phyloP scores from a whole-genome alignment of 2,888 invertebrate species.

The Drosophila neonasuta region DNA sequence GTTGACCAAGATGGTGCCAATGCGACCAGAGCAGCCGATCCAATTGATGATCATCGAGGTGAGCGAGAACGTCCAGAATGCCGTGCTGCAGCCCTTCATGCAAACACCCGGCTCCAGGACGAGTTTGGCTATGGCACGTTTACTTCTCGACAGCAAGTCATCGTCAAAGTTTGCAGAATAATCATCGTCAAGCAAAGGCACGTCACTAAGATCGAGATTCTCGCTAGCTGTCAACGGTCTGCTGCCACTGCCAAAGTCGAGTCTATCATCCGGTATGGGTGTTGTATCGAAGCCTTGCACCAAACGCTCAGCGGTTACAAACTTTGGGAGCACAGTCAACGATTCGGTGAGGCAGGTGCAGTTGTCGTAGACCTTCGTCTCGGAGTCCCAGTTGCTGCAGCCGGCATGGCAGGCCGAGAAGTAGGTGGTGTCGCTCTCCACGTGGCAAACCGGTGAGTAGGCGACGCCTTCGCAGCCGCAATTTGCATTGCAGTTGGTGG shows the following conservation, averaged over 20 bases:
- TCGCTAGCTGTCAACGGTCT: constrained; percentile 13
- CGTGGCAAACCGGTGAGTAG: constrained; percentile 87
- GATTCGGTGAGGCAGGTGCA: constrained; percentile 48
- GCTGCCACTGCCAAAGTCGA: neutral
- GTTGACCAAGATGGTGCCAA: constrained; percentile 86
- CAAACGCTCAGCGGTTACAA: constrained; percentile 27
- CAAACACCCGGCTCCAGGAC: constrained; percentile 82
- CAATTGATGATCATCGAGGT: constrained; percentile 84
- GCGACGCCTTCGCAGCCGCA: constrained; percentile 85
- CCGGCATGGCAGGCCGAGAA: constrained; percentile 90
- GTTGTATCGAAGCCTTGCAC: constrained; percentile 9
- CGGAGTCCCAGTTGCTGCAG: constrained; percentile 82
- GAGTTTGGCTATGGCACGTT: constrained; percentile 41
- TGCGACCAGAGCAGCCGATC: constrained; percentile 86
- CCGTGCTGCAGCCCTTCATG: constrained; percentile 82
- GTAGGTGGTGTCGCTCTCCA: constrained; percentile 84
- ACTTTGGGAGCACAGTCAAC: constrained; percentile 16
- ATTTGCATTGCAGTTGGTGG: constrained; percentile 84
- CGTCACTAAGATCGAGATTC: constrained; percentile 2
- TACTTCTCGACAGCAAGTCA: constrained; percentile 41
- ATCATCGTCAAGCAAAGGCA: constrained; percentile 48
- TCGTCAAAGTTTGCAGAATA: constrained; percentile 28
- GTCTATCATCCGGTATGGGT: neutral
- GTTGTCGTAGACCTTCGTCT: constrained; percentile 51
- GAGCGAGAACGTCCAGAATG: constrained; percentile 83